Base-by-base conservation (phyloP, 1,140 invertebrate genomes). In the Cataglyphis hispanica region DNA sequence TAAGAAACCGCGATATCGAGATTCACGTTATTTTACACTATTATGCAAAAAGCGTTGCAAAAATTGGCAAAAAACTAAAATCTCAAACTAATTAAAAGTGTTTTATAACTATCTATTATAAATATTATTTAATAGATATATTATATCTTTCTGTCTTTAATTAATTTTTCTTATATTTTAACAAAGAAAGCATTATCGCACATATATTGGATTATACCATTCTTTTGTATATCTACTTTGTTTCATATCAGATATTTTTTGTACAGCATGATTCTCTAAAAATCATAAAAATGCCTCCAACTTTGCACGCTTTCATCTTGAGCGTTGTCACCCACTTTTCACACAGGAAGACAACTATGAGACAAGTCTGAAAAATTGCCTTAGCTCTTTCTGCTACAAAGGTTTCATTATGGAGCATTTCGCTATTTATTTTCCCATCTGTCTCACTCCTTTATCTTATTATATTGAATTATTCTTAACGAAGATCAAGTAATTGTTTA, bases 301-400 rank as follows among this genome's bases (percentile, higher is more conserved):
- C 50, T 78, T 69, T 53, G 53, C 70, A 13, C 69, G 53, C 64
- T 43, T 86, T 84, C 58, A 66, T 70, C n/a, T 63, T 43, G 61
- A 63, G 31, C n/a, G 31, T 74, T 63, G 53, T 72, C 63, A 50
- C 2, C 53, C 69, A 50, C 76, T 80, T 84, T 81, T 56, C 70
- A 67, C 56, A 16, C 34, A 50, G 61, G 25, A 63, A 60, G 77
- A 89, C 90, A 89, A 90, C 81, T 91, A 91, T 91, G 88, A 91
- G 91, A 91, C 91, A 91, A 83, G 85, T 25, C 78, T 91, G 90
- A 91, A 88, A 91, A 91, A 91, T 91, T 86, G 84, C 90, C 43
- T 37, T 64, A 53, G 40, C 66, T 63, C 63, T 50, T 81, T 86
- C 76, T 34, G 43, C 66, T 75, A 70, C 86, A 78, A 87, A 91